These are phyloP conservation scores for Apostichopus californicus DNA, from an alignment of 35 echinoderm and acorn worm species.

Conservation along the genomic window DNA sequence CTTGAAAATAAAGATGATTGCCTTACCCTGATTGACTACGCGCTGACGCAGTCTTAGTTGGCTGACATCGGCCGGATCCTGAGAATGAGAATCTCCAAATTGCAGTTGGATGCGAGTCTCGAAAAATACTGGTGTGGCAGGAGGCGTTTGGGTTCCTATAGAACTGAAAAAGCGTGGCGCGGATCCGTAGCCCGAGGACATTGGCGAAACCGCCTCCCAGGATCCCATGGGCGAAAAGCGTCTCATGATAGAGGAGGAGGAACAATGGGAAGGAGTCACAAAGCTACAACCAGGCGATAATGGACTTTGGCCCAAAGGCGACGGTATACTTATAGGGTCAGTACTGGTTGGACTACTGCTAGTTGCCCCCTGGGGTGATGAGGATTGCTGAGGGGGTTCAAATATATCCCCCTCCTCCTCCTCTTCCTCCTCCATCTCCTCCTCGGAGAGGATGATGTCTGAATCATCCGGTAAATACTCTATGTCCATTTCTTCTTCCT, in stretches of 20 bases:
- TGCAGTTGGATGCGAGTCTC: conserved; percentile 55
- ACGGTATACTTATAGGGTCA: conserved; percentile 58
- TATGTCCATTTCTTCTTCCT: conserved; percentile 59
- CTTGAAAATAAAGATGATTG: no score
- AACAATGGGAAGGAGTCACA: conserved; percentile 57
- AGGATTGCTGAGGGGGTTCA: conserved; percentile 28
- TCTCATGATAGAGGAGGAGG: conserved; percentile 34
- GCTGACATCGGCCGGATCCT: conserved; percentile 35
- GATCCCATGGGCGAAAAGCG: conserved; percentile 65
- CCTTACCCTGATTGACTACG: conserved; percentile 30
- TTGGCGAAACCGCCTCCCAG: conserved; percentile 59
- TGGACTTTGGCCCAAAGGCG: conserved; percentile 46
- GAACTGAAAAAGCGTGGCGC: conserved; percentile 73
- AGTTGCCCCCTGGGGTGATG: conserved; percentile 34
- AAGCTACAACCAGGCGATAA: conserved; percentile 24
- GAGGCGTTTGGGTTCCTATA: conserved; percentile 70
- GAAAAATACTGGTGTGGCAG: conserved; percentile 65
- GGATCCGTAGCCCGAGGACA: conserved; percentile 90
- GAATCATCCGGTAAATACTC: conserved; percentile 41
- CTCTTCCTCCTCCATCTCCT: conserved; percentile 59
- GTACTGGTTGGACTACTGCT: conserved; percentile 60
- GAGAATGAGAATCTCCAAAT: conserved; percentile 30
- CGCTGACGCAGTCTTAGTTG: conserved; percentile 31
- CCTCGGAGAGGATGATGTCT: conserved; percentile 12
- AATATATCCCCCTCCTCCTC: conserved; percentile 68